Conservation (phyloP, 2,888 invertebrate genomes). For the Drosophila nigritarsus region DNA sequence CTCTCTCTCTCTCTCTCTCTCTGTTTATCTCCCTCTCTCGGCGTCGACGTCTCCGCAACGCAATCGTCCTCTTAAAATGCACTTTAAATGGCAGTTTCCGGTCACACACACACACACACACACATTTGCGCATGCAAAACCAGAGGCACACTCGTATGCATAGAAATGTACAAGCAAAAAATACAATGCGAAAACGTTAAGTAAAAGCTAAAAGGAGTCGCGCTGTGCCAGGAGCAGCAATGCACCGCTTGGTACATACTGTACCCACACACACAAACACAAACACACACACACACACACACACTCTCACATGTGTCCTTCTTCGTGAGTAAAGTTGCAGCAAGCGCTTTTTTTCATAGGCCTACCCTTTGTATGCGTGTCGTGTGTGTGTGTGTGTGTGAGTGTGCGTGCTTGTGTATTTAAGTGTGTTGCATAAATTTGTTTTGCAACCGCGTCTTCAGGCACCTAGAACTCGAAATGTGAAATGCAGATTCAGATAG, state of each 20-base stretch:
- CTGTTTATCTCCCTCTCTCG: background rate
- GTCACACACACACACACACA: slow-evolving; percentile 63
- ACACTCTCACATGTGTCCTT: slow-evolving; percentile 41
- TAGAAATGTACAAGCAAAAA: slow-evolving; percentile 59
- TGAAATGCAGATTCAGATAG: slow-evolving; percentile 24
- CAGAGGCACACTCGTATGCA: slow-evolving; percentile 27
- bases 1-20: background rate
- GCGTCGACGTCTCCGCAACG: slow-evolving; percentile 48
- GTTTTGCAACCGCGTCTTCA: slow-evolving; percentile 18
- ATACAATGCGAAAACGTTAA: slow-evolving; percentile 68
- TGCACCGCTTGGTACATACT: slow-evolving; percentile 82
- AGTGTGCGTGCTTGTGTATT: background rate
- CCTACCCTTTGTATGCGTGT: slow-evolving; percentile 60
- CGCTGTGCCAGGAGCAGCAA: slow-evolving; percentile 78
- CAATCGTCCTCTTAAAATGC: slow-evolving; percentile 78
- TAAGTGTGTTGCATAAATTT: slow-evolving; percentile 26
- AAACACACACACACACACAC: slow-evolving; percentile 10
- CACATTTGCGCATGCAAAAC: slow-evolving; percentile 16
- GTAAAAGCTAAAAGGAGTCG: slow-evolving; percentile 65
- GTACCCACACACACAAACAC: slow-evolving; percentile 67
- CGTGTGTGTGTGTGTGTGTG: slow-evolving; percentile 11
- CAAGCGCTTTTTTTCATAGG: slow-evolving; percentile 60
- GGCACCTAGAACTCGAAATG: slow-evolving; percentile 8
- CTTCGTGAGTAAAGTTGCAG: slow-evolving; percentile 46
- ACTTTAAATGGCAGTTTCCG: slow-evolving; percentile 84